Evolutionary conservation across 2,888 invertebrate species (phyloP).

Genomic region (Mechanitis messenoides): DNA sequence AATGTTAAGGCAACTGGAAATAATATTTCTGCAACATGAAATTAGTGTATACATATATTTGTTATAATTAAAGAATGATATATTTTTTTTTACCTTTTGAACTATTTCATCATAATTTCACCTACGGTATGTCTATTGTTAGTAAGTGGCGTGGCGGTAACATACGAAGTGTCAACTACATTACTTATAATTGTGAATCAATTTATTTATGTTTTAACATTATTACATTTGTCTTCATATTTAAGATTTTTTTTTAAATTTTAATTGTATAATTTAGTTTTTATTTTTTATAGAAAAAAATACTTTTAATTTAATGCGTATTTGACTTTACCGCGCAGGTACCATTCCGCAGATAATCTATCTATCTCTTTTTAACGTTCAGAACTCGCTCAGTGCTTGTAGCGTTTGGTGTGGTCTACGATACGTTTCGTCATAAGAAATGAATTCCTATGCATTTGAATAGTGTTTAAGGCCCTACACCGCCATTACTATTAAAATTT

Average conservation of each 20-base stretch:
- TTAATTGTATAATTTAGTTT: background rate
- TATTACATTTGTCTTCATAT: background rate
- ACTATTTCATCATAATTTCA: conserved; percentile 39
- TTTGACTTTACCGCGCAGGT: conserved; percentile 75
- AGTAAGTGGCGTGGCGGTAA: conserved; percentile 41
- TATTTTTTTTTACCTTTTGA: background rate
- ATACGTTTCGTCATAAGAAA: conserved; percentile 65
- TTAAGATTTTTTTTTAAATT: background rate
- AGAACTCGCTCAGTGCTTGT: conserved; percentile 45
- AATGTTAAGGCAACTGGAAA: background rate
- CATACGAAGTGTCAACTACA: conserved; percentile 27
- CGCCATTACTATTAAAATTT: conserved; percentile 66
- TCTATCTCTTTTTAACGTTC: conserved; percentile 55
- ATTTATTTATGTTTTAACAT: background rate
- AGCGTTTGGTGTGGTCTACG: conserved; percentile 48
- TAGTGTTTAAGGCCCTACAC: conserved; percentile 66
- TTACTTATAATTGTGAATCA: conserved; percentile 23
- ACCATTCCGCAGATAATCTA: conserved; percentile 53
- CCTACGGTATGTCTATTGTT: conserved; percentile 30
- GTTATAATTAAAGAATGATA: background rate
- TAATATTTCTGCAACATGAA: too few species aligned
- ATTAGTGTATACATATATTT: background rate
- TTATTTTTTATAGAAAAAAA: conserved; percentile 1
- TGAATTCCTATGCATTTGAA: conserved; percentile 52
- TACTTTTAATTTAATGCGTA: conserved; percentile 33